These are phyloP conservation scores for Ennomos fuscantarius DNA, from an alignment of 2,888 invertebrate genomes.

Conservation along the genomic window DNA sequence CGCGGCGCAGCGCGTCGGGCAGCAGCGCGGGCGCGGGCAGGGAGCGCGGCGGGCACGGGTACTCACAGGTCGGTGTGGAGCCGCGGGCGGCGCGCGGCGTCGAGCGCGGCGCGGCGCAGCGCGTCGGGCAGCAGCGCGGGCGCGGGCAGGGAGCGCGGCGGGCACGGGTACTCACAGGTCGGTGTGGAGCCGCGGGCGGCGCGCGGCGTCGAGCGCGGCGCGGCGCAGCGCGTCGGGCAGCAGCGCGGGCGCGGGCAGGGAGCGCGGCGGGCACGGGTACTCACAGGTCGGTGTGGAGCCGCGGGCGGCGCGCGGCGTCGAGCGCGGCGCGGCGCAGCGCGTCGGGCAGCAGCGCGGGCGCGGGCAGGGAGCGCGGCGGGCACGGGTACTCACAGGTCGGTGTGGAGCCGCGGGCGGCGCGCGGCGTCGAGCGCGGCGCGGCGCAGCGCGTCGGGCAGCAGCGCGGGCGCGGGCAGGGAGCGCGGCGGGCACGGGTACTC, in stretches of 20 bases:
- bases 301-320: conserved; percentile 88
- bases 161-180: no score
- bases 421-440: conserved; percentile 90
- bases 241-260: conserved; percentile 53
- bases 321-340: conserved; percentile 85
- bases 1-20: conserved; percentile 86
- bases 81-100: conserved; percentile 45
- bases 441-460: conserved; percentile 72
- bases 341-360: conserved; percentile 68
- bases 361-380: conserved; percentile 41
- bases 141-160: conserved; percentile 88
- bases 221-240: conserved; percentile 74
- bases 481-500: conserved; percentile 51
- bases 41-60: conserved; percentile 72
- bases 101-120: conserved; percentile 92
- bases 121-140: conserved; percentile 55
- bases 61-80: conserved; percentile 58
- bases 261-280: no score
- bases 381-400: conserved; percentile 58
- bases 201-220: conserved; percentile 70
- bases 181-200: no score
- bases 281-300: no score
- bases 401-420: conserved; percentile 49
- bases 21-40: conserved; percentile 86
- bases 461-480: conserved; percentile 88